Base-by-base conservation (phyloP, 2,797 vertebrate species). In the Epinephelus malabaricus region DNA sequence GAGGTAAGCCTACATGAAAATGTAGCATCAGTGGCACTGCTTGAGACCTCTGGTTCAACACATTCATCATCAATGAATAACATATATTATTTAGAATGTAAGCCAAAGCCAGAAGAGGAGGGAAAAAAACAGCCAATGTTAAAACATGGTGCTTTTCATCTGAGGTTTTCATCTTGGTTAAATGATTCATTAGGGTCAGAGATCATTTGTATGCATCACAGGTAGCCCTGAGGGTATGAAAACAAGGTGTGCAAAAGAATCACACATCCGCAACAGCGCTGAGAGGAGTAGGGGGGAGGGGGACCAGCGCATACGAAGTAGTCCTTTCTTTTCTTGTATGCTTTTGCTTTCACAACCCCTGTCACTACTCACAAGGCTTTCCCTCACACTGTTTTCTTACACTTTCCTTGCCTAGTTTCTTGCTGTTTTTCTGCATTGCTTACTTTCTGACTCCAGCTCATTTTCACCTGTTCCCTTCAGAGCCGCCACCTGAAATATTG, bases 171-270 rank as follows among this genome's bases (percentile, higher is more conserved):
- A 66, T 59, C 61, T 30, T 40, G 13, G 45, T 69, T 66, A 73
- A 80, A 86, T 81, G 46, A 80, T 87, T 84, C 53, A 84, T 50
- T 45, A 34, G 4, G 27, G 50, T 77, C 69, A 65, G 54, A 68
- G 23, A 73, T 78, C 14, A 59, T 84, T 83, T 78, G 78, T 67
- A 79, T 87, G 78, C 72, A 72, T 70, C 69, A 45, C 65, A 78
- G 68, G 61, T 73, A 46, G 51, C 49, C 46, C 49, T 18, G 40
- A 79, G 69, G 69, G 25, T 11, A 60, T 27, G 40, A 58, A 59
- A 79, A 71, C 43, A 75, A 66, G 58, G 61, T 78, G 65, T 76
- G 54, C 51, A 68, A 46, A 69, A 71, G 45, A 68, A 82, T 12
- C 0, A n/a, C 54, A 59, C 27, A 78, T 65, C 30, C 1, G 5